Evolutionary conservation across 2,888 invertebrate species (phyloP).

Genomic region (Amorpha juglandis): DNA sequence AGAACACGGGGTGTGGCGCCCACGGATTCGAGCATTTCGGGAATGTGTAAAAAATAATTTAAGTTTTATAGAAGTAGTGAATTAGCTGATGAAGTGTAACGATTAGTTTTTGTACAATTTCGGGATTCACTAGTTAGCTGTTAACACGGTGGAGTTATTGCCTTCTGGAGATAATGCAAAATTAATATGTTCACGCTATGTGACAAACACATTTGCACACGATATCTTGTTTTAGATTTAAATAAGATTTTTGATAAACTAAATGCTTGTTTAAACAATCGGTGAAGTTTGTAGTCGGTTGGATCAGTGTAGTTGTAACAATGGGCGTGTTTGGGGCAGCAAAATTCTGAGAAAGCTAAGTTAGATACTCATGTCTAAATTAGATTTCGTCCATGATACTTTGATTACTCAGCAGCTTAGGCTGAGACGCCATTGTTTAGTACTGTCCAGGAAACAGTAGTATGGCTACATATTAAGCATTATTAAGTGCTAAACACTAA

Average conservation of each 20-base stretch:
- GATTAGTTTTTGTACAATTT: slow-evolving; percentile 80
- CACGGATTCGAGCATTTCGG: slow-evolving; percentile 24
- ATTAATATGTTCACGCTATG: slow-evolving; percentile 34
- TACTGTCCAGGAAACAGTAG: too few species aligned
- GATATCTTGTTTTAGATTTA: slow-evolving; percentile 41
- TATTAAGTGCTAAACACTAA: too few species aligned
- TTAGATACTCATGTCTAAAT: too few species aligned
- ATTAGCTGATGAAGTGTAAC: slow-evolving; percentile 69
- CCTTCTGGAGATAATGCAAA: slow-evolving; percentile 44
- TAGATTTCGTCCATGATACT: too few species aligned
- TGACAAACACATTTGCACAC: slow-evolving; percentile 30
- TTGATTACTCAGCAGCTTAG: too few species aligned
- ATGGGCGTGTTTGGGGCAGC: too few species aligned
- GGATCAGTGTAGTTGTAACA: slow-evolving; percentile 45
- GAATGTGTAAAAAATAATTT: slow-evolving; percentile 69
- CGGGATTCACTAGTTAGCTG: slow-evolving; percentile 69
- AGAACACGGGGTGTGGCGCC: neutral
- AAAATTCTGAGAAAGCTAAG: too few species aligned
- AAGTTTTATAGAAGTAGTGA: slow-evolving; percentile 70
- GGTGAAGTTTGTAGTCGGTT: slow-evolving; percentile 54
- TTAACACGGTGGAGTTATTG: slow-evolving; percentile 53
- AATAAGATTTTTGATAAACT: slow-evolving; percentile 49
- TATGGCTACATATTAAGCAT: too few species aligned
- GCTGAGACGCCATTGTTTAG: too few species aligned
- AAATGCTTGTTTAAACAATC: slow-evolving; percentile 57